Base-by-base conservation (phyloP, 2,113 vertebrate species). In the Lophotis ruficrista region DNA sequence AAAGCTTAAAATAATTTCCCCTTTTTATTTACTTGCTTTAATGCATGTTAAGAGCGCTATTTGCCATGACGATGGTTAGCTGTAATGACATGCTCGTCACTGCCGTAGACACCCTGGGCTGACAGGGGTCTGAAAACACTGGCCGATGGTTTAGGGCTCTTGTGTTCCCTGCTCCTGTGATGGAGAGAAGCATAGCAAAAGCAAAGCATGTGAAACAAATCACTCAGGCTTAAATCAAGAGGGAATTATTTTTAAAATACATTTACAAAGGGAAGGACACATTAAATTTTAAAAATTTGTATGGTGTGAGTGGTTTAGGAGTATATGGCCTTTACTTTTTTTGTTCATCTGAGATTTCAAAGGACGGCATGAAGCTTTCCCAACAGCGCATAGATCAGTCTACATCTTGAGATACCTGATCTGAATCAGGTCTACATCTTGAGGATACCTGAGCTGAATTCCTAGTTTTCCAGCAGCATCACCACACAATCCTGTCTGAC, bases 11-110 rank as follows among this genome's bases (percentile, higher is more conserved):
- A 54, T 28, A 24, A 21, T 47, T 64, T 50, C 3, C 22, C 8
- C 37, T 76, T 75, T 87, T 71, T 50, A 53, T 83, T 80, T 65
- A 22, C 22, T 60, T 56, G 28, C 21, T 50, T 58, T 68, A 62
- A 53, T 17, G 48, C 58, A 45, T 0, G 1, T 28, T 68, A 30
- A 72, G 14, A 53, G 30, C 54, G 12, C 50, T 54, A 10, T 73
- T 87, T 50, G 38, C 56, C 23, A 5, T 27, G 66, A 41, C 0
- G 1, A 30, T 2, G 43, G 45, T 28, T 15, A 45, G 28, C 25
- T 60, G 43, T 56, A 57, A 35, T 5, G 41, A 66, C 2, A 2
- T 4, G 28, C 54, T 62, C 0, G 0, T 35, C 33, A 35, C 6
- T 51, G 54, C 43, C 60, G 51, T 4, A 51, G 41, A 20, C 47